Evolutionary conservation across 2,113 vertebrate genomes (phyloP).

Genomic region (Colaptes auratus): DNA sequence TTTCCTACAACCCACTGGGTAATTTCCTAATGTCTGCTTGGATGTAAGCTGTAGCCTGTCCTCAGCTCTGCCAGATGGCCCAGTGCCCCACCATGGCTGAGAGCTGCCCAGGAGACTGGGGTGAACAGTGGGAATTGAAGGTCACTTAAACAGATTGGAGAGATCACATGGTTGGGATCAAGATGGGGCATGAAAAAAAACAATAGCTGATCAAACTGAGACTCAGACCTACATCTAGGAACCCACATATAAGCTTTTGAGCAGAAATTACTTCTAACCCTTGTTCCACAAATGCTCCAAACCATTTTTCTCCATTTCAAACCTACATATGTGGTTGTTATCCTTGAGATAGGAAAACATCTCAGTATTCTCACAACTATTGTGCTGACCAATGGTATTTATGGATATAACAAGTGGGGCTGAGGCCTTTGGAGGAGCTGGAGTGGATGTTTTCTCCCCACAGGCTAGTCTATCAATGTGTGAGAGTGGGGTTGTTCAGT

Average conservation of each 20-base stretch:
- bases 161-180: not conserved
- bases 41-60: not conserved
- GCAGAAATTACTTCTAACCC: not conserved
- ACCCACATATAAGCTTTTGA: not conserved
- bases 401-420: not conserved
- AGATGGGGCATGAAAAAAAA: not conserved
- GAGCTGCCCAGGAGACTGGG: not conserved
- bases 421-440: not conserved
- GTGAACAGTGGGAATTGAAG: not conserved
- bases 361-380: not conserved
- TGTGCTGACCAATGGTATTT: not conserved
- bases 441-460: not conserved
- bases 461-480: not conserved
- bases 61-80: not conserved
- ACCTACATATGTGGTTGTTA: not conserved
- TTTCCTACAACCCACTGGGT: not conserved
- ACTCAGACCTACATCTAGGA: not conserved
- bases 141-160: not conserved
- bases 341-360: accelerated
- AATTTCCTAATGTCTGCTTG: not conserved
- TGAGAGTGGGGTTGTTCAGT: not conserved
- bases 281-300: not conserved
- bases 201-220: not conserved
- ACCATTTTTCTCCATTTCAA: not conserved
- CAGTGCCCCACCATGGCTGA: not conserved